Conservation (phyloP, 2,113 vertebrate genomes). For the Aegithalos caudatus region DNA sequence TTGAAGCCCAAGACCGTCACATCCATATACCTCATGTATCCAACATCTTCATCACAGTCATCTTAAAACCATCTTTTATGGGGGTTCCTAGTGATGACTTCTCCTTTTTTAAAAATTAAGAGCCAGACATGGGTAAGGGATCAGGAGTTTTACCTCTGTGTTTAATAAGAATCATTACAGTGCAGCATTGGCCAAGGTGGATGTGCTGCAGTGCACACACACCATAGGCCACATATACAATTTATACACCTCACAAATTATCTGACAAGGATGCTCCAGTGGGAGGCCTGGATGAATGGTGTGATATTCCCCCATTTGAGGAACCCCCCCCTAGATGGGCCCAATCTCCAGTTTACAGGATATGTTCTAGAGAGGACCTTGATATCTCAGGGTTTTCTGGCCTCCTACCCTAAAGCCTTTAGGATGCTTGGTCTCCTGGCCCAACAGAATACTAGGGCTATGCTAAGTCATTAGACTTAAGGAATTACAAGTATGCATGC, state of each 20-base stretch:
- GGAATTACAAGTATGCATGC: background rate
- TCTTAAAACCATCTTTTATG: background rate
- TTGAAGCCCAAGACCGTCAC: too few species aligned
- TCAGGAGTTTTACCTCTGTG: background rate
- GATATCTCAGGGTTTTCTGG: too few species aligned
- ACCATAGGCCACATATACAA: accelerated
- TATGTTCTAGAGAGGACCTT: background rate
- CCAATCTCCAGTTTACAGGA: background rate
- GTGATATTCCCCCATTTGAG: background rate
- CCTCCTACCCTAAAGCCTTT: background rate
- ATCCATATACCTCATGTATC: accelerated
- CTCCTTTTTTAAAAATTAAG: background rate
- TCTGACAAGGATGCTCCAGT: background rate
- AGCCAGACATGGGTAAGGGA: background rate
- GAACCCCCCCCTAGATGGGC: too few species aligned
- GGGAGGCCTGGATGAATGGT: background rate
- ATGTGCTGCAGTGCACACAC: background rate
- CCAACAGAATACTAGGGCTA: too few species aligned
- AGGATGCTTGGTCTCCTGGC: background rate
- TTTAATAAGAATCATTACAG: background rate
- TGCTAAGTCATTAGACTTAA: background rate
- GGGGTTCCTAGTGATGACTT: accelerated
- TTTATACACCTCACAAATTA: background rate
- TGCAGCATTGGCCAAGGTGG: background rate
- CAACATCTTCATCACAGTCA: background rate